These are phyloP conservation scores for Diceros bicornis DNA, from an alignment of 2,797 vertebrate genomes.

Conservation along the genomic window DNA sequence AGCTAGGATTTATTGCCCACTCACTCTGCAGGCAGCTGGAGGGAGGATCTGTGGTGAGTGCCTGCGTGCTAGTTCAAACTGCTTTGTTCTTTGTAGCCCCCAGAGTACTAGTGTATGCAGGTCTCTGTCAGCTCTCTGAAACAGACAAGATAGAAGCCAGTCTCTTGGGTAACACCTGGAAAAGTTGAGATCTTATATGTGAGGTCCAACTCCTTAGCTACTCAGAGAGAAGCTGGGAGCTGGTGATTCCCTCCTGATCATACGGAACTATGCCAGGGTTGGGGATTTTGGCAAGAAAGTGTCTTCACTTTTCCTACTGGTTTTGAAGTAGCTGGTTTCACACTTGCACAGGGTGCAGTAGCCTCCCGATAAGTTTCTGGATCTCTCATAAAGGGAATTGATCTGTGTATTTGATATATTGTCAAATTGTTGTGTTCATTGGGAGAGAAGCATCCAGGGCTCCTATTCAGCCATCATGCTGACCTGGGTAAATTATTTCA, in stretches of 20 bases:
- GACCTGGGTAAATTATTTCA: background rate
- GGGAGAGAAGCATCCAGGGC: background rate
- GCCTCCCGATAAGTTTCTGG: background rate
- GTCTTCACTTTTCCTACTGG: background rate
- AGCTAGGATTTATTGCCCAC: background rate
- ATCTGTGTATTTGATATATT: background rate
- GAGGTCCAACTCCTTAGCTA: background rate
- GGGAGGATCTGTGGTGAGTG: background rate
- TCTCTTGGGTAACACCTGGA: background rate
- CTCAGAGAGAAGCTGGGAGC: background rate
- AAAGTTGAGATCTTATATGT: background rate
- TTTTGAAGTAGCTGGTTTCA: background rate
- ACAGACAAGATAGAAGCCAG: background rate
- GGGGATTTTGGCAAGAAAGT: background rate
- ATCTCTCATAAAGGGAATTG: background rate
- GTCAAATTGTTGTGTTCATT: background rate
- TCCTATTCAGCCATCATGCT: background rate
- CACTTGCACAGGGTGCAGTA: background rate
- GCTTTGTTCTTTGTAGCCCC: background rate
- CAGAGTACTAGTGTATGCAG: background rate
- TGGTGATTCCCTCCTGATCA: background rate
- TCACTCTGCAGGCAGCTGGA: background rate
- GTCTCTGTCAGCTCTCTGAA: background rate
- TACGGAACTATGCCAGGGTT: background rate
- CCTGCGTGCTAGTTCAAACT: background rate